These are phyloP conservation scores for Carabus problematicus DNA, from an alignment of 2,888 invertebrate genomes.

Conservation along the genomic window DNA sequence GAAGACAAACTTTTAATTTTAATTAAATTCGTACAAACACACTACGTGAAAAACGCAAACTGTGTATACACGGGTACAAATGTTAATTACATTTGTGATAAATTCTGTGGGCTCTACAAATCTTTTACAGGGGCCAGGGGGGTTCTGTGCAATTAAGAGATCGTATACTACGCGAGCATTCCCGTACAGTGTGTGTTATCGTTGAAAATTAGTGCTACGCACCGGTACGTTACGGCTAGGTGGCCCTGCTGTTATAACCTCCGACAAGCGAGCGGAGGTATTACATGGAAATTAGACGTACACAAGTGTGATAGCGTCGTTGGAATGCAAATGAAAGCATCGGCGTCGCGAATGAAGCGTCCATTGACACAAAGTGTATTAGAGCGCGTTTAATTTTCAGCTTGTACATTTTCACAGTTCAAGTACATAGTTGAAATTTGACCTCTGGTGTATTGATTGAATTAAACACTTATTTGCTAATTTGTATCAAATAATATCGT, in stretches of 20 bases:
- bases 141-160: conserved; percentile 21
- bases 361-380: not conserved
- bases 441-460: too few species aligned
- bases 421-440: too few species aligned
- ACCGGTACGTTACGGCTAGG: not conserved
- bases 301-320: not conserved
- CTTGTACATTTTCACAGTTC: not conserved
- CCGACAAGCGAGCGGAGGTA: not conserved
- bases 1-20: too few species aligned
- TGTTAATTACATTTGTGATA: too few species aligned
- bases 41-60: too few species aligned
- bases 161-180: conserved; percentile 19
- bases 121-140: too few species aligned
- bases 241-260: too few species aligned
- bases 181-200: conserved; percentile 16
- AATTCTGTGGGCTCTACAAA: too few species aligned
- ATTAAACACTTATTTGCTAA: too few species aligned
- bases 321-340: not conserved
- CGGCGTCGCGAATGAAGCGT: not conserved
- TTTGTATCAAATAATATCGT: too few species aligned
- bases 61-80: too few species aligned
- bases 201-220: conserved; percentile 27
- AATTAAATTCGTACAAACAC: too few species aligned
- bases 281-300: conserved; percentile 27
- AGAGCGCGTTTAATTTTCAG: not conserved